These are phyloP conservation scores for Sebastes reedi DNA, from an alignment of 2,797 vertebrate species.

Conservation along the genomic window DNA sequence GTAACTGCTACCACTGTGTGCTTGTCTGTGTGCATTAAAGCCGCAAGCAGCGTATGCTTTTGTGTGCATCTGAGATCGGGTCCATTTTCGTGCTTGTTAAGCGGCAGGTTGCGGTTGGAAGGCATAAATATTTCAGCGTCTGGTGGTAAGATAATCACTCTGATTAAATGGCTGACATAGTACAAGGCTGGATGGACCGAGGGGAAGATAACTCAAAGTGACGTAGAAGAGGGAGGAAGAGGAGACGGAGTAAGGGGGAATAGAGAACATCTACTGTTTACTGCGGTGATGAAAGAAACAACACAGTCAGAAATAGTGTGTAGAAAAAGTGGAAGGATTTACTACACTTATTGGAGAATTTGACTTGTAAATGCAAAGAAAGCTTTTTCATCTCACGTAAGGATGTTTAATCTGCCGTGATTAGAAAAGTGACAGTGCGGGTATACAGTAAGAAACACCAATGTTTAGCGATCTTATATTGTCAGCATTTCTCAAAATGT, in stretches of 20 bases:
- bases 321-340: slow-evolving; percentile 4
- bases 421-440: not conserved
- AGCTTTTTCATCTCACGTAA: not conserved
- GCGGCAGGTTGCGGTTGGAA: slow-evolving; percentile 61
- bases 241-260: not conserved
- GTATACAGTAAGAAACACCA: not conserved
- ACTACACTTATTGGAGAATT: not conserved
- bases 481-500: not conserved
- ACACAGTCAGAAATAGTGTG: not conserved
- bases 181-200: slow-evolving; percentile 15
- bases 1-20: not conserved
- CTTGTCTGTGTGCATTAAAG: slow-evolving; percentile 13
- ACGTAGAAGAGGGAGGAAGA: not conserved
- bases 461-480: not conserved
- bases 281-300: not conserved
- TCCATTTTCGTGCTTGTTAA: slow-evolving; percentile 51
- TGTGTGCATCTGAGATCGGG: slow-evolving; percentile 9
- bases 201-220: slow-evolving; percentile 21
- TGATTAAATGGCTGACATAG: slow-evolving; percentile 56
- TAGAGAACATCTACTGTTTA: not conserved
- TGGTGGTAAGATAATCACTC: slow-evolving; percentile 61
- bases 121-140: slow-evolving; percentile 70
- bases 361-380: not conserved
- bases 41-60: not conserved
- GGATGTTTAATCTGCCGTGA: not conserved